phyloP scores from a whole-genome alignment of 2,888 invertebrate genomes.

The Philereme vetulata region DNA sequence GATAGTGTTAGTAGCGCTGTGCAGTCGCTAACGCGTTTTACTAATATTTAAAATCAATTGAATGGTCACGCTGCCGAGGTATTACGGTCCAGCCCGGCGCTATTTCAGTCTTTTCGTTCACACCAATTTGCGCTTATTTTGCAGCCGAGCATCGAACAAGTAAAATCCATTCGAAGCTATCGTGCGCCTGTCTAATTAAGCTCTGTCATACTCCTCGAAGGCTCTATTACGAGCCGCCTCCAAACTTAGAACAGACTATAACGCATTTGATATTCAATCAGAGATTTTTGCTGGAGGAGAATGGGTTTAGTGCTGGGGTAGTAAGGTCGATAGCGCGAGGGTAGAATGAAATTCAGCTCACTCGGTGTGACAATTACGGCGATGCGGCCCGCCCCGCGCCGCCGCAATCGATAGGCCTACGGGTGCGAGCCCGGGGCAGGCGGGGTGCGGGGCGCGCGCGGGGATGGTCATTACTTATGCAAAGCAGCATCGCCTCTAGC shows the following conservation, averaged over 20 bases:
- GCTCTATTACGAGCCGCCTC: conserved; percentile 81
- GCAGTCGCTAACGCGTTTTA: conserved; percentile 48
- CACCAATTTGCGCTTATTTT: conserved; percentile 63
- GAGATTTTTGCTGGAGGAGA: conserved; percentile 52
- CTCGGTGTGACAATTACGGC: conserved; percentile 83
- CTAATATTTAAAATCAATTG: conserved; percentile 51
- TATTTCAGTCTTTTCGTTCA: conserved; percentile 57
- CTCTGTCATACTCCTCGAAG: conserved; percentile 83
- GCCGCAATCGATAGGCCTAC: conserved; percentile 88
- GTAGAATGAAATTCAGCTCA: conserved; percentile 70
- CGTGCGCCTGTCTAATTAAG: conserved; percentile 82
- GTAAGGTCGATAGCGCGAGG: conserved; percentile 74
- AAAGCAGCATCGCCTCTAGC: conserved; percentile 71
- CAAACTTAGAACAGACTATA: conserved; percentile 80
- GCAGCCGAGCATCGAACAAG: conserved; percentile 72
- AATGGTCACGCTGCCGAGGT: conserved; percentile 40
- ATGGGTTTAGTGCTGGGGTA: conserved; percentile 66
- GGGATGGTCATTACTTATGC: conserved; percentile 76
- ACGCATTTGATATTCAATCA: conserved; percentile 78
- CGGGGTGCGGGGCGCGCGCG: conserved; percentile 48
- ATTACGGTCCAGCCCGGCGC: conserved; percentile 43
- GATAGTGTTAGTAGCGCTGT: conserved; percentile 22
- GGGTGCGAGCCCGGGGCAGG: conserved; percentile 82
- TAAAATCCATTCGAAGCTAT: conserved; percentile 80
- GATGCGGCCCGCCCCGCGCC: conserved; percentile 84